A percentile compares a stretch with the other conserved stretches of the same genome.
Conservation (phyloP, 2,888 invertebrate species). For the Rhingia rostrata region DNA sequence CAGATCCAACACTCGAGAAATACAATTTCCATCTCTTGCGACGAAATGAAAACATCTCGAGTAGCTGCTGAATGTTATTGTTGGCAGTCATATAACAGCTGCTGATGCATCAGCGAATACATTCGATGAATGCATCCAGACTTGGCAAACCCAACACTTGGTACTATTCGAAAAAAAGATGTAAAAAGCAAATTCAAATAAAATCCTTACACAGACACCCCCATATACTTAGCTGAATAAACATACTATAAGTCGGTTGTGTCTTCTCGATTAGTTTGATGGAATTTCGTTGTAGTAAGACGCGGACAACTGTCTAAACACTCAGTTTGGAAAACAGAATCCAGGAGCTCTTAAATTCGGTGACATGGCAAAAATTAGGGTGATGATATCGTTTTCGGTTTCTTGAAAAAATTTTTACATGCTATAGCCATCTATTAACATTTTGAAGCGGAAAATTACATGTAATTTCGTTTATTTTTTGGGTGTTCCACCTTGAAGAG, state of each 20-base stretch:
- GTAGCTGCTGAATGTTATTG: conserved; percentile 64
- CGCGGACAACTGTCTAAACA: conserved; percentile 63
- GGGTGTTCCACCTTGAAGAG: conserved; percentile 54
- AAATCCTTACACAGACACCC: conserved; percentile 55
- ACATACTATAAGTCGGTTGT: conserved; percentile 46
- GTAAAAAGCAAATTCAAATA: conserved; percentile 26
- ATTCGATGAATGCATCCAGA: conserved; percentile 58
- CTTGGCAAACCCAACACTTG: conserved; percentile 10
- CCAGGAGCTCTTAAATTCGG: conserved; percentile 64
- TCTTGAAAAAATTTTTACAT: conserved; percentile 51
- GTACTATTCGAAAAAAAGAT: conserved; percentile 7
- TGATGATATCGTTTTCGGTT: conserved; percentile 63
- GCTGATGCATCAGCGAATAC: conserved; percentile 69
- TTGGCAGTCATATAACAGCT: conserved; percentile 67
- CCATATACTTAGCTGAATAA: conserved; percentile 62
- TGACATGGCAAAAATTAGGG: conserved; percentile 73
- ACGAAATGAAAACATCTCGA: conserved; percentile 66
- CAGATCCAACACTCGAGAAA: conserved; percentile 43
- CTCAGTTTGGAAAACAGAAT: conserved; percentile 17
- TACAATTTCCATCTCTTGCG: conserved; percentile 41
- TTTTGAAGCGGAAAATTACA: conserved; percentile 73
- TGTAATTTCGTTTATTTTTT: conserved; percentile 59
- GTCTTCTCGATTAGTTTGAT: conserved; percentile 55
- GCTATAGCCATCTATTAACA: conserved; percentile 69
- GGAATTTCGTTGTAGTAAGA: conserved; percentile 24